These are phyloP conservation scores for Orthonevra nobilis DNA, from an alignment of 2,888 invertebrate species.

Conservation along the genomic window DNA sequence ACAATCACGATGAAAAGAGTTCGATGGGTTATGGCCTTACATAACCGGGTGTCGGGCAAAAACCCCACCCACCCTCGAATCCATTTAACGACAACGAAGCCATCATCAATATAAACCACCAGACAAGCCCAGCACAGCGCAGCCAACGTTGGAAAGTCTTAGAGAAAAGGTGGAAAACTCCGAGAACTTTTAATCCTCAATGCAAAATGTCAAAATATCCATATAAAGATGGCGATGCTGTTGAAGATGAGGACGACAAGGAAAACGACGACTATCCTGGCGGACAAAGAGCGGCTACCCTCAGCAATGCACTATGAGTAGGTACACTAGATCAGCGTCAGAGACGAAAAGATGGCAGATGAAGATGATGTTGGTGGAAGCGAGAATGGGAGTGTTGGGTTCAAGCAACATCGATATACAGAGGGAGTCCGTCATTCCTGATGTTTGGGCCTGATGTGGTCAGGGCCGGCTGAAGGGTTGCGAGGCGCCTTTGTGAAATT, in stretches of 20 bases:
- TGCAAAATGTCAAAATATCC: conserved; percentile 71
- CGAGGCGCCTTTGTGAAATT: neutral
- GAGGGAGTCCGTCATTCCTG: conserved; percentile 45
- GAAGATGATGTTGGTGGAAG: conserved; percentile 22
- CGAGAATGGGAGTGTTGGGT: neutral
- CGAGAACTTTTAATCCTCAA: conserved; percentile 71
- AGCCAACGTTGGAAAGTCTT: conserved; percentile 44
- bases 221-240: conserved; percentile 37
- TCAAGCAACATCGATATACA: conserved; percentile 15
- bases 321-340: conserved; percentile 5
- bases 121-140: conserved; percentile 62
- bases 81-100: conserved; percentile 42
- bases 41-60: conserved; percentile 55
- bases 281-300: conserved; percentile 6
- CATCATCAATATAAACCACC: conserved; percentile 69
- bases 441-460: conserved; percentile 32
- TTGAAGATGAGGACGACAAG: conserved; percentile 12
- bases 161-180: conserved; percentile 65
- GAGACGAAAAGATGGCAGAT: conserved; percentile 64
- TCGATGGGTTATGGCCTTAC: conserved; percentile 70
- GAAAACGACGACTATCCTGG: conserved; percentile 31
- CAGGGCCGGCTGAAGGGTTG: neutral
- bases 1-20: conserved; percentile 68
- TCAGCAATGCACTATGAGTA: conserved; percentile 1
- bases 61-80: conserved; percentile 10